Conservation (phyloP, 2,113 vertebrate genomes). For the cattle (Bos taurus) region DNA sequence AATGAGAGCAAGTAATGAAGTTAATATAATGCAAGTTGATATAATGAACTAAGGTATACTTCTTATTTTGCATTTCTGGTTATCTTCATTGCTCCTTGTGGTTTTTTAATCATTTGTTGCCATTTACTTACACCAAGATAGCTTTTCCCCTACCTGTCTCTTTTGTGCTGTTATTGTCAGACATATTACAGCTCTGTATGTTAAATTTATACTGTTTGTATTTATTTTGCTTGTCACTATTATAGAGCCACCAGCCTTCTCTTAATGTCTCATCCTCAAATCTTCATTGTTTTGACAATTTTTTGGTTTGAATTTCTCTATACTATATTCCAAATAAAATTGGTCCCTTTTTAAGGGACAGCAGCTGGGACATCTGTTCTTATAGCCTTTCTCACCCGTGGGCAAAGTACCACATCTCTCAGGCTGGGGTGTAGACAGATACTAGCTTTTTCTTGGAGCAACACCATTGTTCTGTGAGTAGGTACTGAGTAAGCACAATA, state of each 20-base stretch:
- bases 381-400: neutral
- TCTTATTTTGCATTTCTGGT: neutral
- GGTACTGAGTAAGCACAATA: neutral
- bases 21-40: too few relatives aligned
- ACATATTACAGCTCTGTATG: neutral
- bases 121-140: neutral
- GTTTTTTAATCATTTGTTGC: neutral
- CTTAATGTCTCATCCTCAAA: neutral
- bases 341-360: neutral
- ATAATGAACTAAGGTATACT: too few relatives aligned
- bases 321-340: neutral
- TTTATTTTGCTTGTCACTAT: neutral
- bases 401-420: rapidly evolving
- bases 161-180: neutral
- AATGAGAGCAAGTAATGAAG: neutral
- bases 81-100: neutral
- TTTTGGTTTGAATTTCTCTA: neutral
- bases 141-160: neutral
- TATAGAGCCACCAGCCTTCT: neutral
- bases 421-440: neutral
- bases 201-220: neutral
- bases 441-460: neutral
- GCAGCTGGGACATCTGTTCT: rapidly evolving
- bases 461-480: neutral
- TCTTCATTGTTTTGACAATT: too few relatives aligned